Evolutionary conservation across 2,888 invertebrate genomes (phyloP).

Genomic region (Torymus texanus): DNA sequence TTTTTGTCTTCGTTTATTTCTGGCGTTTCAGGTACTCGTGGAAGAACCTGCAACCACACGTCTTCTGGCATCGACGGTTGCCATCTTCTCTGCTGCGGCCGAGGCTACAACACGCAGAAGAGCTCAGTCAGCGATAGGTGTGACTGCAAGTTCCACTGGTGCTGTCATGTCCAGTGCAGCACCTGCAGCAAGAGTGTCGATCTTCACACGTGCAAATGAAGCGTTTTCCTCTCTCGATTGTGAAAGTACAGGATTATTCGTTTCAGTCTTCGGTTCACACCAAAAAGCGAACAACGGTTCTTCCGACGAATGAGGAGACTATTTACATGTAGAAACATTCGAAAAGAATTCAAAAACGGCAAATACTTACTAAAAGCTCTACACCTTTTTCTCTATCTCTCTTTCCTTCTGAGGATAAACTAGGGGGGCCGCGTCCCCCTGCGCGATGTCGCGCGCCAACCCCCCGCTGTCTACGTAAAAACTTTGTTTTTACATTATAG

Average conservation of each 20-base stretch:
- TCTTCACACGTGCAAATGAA: slow-evolving; percentile 90
- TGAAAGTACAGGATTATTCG: slow-evolving; percentile 29
- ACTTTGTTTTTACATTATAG: too few relatives aligned
- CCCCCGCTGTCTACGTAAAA: too few relatives aligned
- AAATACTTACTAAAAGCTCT: slow-evolving; percentile 22
- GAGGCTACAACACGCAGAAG: slow-evolving; percentile 92
- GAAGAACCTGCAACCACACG: slow-evolving; percentile 84
- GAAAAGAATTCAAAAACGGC: slow-evolving; percentile 2
- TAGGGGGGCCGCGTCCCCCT: too few relatives aligned
- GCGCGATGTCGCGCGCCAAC: too few relatives aligned
- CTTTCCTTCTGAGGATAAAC: not conserved
- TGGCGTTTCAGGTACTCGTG: slow-evolving; percentile 79
- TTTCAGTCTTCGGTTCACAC: slow-evolving; percentile 50
- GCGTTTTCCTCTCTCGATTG: not conserved
- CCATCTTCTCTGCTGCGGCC: slow-evolving; percentile 92
- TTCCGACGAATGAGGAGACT: not conserved
- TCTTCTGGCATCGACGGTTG: slow-evolving; percentile 88
- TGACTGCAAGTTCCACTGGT: slow-evolving; percentile 97
- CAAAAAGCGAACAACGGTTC: slow-evolving; percentile 9
- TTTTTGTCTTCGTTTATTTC: slow-evolving; percentile 36
- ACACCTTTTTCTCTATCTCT: not conserved
- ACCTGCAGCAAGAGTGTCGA: slow-evolving; percentile 87
- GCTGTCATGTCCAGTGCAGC: slow-evolving; percentile 94
- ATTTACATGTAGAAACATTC: slow-evolving; percentile 14
- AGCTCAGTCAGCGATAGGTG: slow-evolving; percentile 87